Percentiles rank a stretch among this genome's conserved stretches.
Conservation (phyloP, 2,113 vertebrate species). For the Neomonachus schauinslandi region DNA sequence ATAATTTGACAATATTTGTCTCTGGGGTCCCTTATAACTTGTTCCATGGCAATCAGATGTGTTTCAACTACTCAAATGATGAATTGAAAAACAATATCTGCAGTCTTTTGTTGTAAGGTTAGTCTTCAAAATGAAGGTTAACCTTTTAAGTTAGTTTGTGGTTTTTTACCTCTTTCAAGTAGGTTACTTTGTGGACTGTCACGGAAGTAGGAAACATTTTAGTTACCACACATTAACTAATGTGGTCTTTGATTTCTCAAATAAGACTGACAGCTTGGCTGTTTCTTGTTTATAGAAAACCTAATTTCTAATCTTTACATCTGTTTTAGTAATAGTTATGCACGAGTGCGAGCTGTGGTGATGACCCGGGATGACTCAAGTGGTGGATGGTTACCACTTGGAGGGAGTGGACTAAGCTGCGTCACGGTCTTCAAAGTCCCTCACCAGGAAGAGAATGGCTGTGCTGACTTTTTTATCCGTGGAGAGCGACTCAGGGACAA, state of each 20-base stretch:
- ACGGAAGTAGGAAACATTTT: slow-evolving; percentile 28
- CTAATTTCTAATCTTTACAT: slow-evolving; percentile 81
- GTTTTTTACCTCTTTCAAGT: slow-evolving; percentile 61
- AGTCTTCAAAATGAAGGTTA: slow-evolving; percentile 54
- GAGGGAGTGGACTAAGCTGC: slow-evolving; percentile 97
- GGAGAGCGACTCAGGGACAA: slow-evolving; percentile 99
- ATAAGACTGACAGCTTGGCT: slow-evolving; percentile 50
- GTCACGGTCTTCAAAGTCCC: slow-evolving; percentile 97
- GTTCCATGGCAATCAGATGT: background rate
- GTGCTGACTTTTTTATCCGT: slow-evolving; percentile 96
- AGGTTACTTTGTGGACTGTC: slow-evolving; percentile 12
- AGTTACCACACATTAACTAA: background rate
- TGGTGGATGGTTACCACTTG: slow-evolving; percentile 98
- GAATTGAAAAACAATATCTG: background rate
- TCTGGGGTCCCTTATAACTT: background rate
- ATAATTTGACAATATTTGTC: background rate
- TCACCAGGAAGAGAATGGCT: slow-evolving; percentile 93
- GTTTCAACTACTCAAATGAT: background rate
- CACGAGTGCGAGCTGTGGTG: slow-evolving; percentile 99
- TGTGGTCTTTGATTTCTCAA: slow-evolving; percentile 25
- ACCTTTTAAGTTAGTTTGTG: slow-evolving; percentile 38
- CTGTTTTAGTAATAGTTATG: slow-evolving; percentile 96
- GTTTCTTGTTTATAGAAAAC: slow-evolving; percentile 81
- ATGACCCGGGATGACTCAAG: slow-evolving; percentile 99
- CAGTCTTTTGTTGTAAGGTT: slow-evolving; percentile 2